Base-by-base conservation (phyloP, 1,140 invertebrate species). In the Nasonia longicornis region DNA sequence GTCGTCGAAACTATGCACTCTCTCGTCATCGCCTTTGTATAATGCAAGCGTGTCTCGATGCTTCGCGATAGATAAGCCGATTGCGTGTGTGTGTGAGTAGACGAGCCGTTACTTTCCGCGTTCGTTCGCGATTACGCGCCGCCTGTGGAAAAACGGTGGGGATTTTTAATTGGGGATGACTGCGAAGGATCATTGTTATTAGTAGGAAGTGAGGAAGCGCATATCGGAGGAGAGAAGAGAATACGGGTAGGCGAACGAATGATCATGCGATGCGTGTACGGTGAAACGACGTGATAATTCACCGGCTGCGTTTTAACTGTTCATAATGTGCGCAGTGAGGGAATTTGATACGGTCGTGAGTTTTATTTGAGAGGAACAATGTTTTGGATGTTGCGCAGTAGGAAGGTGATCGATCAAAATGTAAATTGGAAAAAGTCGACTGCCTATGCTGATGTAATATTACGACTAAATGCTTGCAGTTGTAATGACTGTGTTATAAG, bases 131-230 rank as follows among this genome's bases (percentile, higher is more conserved):
- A 58, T 58, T 58, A 58, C 52, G 52, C 52, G 52, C 6, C 4
- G 16, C 3, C 52, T 58, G 52, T 7, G 52, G 20, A 42, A 42
- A 42, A 42, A 42, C 16, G 16, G 52, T 6, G 20, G 52, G 52
- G 52, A 58, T 58, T 58, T 58, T 58, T 58, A 58, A 58, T 58
- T 58, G 52, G 52, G 20, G 52, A 58, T 58, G 52, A 58, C 52
- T 48, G 14, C 14, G 52, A 58, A 58, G 52, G 52, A 58, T 58
- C 16, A 58, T 58, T 58, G 52, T 58, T 58, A 58, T 58, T 58
- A 58, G 52, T 58, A 58, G 52, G 20, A 58, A 58, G 20, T n/a
- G 52, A 58, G 52, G 52, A 58, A 58, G 52, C 16, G 38, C 38
- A 42, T 42, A 42, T 42, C 38, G 38, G 38, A 42, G 38, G 0